phyloP scores from a whole-genome alignment of 2,888 invertebrate genomes.

The Phoronis australis region DNA sequence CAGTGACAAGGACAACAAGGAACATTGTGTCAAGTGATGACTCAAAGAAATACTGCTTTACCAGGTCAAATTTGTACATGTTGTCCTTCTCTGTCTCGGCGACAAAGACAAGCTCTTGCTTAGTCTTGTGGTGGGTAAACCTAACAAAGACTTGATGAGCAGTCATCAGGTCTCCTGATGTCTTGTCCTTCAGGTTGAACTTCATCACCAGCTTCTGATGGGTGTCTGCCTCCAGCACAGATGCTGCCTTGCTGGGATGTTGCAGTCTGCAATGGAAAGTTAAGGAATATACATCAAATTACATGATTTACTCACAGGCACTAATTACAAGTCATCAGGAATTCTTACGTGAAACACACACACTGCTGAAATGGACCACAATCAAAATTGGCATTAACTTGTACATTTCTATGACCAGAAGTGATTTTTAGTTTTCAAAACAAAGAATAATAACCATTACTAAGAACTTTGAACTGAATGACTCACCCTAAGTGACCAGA shows the following conservation, averaged over 20 bases:
- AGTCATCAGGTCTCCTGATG: conserved; percentile 62
- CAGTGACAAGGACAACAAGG: not conserved
- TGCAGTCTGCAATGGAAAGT: conserved; percentile 58
- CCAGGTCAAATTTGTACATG: conserved; percentile 83
- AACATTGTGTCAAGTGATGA: too few species aligned
- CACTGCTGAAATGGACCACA: too few species aligned
- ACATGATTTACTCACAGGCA: too few species aligned
- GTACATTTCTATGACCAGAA: too few species aligned
- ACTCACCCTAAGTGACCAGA: too few species aligned
- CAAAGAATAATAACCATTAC: too few species aligned
- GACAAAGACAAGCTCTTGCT: conserved; percentile 87
- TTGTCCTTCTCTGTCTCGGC: conserved; percentile 72
- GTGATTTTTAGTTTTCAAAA: too few species aligned
- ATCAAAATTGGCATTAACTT: too few species aligned
- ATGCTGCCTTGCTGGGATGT: conserved; percentile 67
- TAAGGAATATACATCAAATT: too few species aligned
- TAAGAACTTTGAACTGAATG: too few species aligned
- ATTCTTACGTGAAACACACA: too few species aligned
- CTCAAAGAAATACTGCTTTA: conserved; percentile 55
- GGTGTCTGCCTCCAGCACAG: conserved; percentile 75
- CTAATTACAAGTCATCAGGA: too few species aligned
- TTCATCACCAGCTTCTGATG: conserved; percentile 82
- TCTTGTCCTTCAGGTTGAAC: conserved; percentile 71
- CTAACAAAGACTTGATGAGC: conserved; percentile 57
- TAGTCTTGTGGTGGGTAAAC: conserved; percentile 57